These are phyloP conservation scores for Ia io DNA, from an alignment of 2,113 vertebrate species.

Conservation along the genomic window DNA sequence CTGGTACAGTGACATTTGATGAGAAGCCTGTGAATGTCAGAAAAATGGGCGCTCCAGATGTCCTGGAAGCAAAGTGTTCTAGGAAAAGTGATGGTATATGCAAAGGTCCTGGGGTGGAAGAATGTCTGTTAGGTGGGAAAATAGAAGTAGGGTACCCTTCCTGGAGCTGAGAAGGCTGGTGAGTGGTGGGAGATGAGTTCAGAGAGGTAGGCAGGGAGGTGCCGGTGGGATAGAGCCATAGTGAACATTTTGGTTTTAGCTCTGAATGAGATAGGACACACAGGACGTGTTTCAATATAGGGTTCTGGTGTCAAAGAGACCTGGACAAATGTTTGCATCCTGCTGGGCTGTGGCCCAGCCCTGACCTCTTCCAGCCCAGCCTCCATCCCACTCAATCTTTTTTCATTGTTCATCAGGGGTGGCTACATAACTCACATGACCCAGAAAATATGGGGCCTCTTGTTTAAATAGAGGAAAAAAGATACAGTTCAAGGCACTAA, in stretches of 20 bases:
- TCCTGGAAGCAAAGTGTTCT: background rate
- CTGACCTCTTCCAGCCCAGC: slow-evolving; percentile 34
- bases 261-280: background rate
- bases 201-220: background rate
- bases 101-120: background rate
- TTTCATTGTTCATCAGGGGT: slow-evolving; percentile 7
- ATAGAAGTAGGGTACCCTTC: background rate
- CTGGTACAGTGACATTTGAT: background rate
- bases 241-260: background rate
- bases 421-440: background rate
- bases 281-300: background rate
- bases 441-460: background rate
- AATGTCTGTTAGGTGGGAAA: background rate
- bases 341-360: slow-evolving; percentile 43
- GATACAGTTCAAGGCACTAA: background rate
- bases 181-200: background rate
- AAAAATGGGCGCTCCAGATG: background rate
- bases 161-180: background rate
- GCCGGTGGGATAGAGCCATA: background rate
- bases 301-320: slow-evolving; percentile 13
- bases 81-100: background rate
- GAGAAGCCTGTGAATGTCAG: background rate
- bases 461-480: slow-evolving; percentile 15
- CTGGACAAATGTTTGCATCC: slow-evolving; percentile 19
- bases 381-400: background rate